A percentile compares a stretch with the other conserved stretches of the same genome.
phyloP scores from a whole-genome alignment of 2,113 vertebrate species.

The Zosterops japonicus region DNA sequence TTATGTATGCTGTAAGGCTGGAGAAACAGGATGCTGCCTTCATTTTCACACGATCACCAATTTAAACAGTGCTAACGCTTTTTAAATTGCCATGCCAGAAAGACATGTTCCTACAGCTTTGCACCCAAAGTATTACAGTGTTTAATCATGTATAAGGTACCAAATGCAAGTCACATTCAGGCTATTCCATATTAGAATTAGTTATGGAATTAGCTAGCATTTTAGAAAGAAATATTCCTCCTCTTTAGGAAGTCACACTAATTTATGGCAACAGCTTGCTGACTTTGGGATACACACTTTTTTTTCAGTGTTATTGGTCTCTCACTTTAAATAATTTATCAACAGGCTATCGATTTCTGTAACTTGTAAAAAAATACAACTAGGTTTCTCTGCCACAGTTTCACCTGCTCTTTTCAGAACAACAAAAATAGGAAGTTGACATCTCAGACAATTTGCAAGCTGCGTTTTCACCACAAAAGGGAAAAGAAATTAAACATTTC shows the following conservation, averaged over 20 bases:
- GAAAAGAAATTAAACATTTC: neutral
- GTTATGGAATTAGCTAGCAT: neutral
- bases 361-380: neutral
- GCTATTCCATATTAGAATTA: neutral
- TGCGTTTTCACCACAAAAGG: neutral
- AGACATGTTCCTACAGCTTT: neutral
- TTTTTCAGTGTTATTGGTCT: neutral
- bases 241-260: neutral
- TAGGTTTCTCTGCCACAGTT: neutral
- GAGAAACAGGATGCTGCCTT: slow-evolving; percentile 47
- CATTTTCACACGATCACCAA: slow-evolving; percentile 40
- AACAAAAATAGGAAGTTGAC: neutral
- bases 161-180: neutral
- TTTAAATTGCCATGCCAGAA: neutral
- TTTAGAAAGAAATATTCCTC: neutral
- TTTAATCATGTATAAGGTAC: neutral
- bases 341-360: neutral
- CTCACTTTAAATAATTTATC: neutral
- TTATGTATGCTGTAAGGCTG: slow-evolving; percentile 3
- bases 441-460: neutral
- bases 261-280: neutral
- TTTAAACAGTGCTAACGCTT: slow-evolving; percentile 1
- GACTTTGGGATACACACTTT: neutral
- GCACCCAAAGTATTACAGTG: neutral
- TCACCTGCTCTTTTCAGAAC: neutral